These are phyloP conservation scores for Chaenodraco wilsoni DNA, from an alignment of 2,797 vertebrate species.

Conservation along the genomic window DNA sequence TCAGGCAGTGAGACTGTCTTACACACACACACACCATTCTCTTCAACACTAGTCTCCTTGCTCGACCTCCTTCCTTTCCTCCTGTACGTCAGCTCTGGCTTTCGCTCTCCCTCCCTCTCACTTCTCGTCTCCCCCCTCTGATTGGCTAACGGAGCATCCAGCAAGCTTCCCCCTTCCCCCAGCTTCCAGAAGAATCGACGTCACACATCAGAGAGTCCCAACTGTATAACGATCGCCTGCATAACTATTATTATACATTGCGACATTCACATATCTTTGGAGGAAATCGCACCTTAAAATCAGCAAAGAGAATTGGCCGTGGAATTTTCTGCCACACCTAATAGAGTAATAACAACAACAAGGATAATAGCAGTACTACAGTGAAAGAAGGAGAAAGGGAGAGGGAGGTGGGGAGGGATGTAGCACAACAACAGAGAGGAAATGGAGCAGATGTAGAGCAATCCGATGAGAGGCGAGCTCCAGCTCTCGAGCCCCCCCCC, in stretches of 20 bases:
- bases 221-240: constrained; percentile 58
- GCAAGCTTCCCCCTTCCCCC: constrained; percentile 59
- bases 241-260: constrained; percentile 48
- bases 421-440: constrained; percentile 45
- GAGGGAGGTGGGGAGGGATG: constrained; percentile 47
- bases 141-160: constrained; percentile 73
- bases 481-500: constrained; percentile 25
- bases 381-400: constrained; percentile 29
- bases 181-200: constrained; percentile 74
- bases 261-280: constrained; percentile 42
- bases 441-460: constrained; percentile 67
- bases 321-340: constrained; percentile 52
- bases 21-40: constrained; percentile 44
- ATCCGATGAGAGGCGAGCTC: constrained; percentile 49
- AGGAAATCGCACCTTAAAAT: constrained; percentile 56
- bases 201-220: constrained; percentile 70
- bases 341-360: constrained; percentile 52
- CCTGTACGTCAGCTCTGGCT: constrained; percentile 42
- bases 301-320: constrained; percentile 26
- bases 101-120: constrained; percentile 44
- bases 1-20: constrained; percentile 61
- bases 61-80: constrained; percentile 62
- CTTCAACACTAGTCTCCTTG: constrained; percentile 58
- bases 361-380: constrained; percentile 51
- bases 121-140: constrained; percentile 51